Percentiles rank a stretch among this genome's conserved stretches.
Evolutionary conservation across 2,113 vertebrate genomes (phyloP).

Genomic region (Pleuronectes platessa): DNA sequence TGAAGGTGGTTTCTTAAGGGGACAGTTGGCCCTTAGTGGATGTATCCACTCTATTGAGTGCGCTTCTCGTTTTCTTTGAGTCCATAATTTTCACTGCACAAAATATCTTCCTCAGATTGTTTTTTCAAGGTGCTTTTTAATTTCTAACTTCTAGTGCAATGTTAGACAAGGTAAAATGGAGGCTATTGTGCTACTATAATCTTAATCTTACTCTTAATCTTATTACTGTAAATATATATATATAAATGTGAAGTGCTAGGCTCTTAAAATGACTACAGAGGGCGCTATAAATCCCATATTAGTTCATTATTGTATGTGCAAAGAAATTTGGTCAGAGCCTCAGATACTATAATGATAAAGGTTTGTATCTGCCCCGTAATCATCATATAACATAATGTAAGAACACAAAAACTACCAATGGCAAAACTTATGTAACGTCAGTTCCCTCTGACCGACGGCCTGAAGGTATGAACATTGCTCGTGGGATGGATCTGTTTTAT

Average conservation of each 20-base stretch:
- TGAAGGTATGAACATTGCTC: slow-evolving; percentile 14
- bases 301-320: neutral
- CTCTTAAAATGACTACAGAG: slow-evolving; percentile 32
- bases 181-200: neutral
- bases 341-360: neutral
- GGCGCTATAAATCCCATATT: slow-evolving; percentile 30
- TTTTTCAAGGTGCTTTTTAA: neutral
- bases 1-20: too few relatives aligned
- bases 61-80: too few relatives aligned
- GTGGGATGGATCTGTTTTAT: neutral
- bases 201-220: too few relatives aligned
- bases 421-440: neutral
- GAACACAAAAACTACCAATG: neutral
- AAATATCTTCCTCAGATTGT: too few relatives aligned
- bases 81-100: neutral
- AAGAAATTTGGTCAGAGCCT: too few relatives aligned
- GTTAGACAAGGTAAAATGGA: neutral
- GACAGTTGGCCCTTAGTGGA: too few relatives aligned
- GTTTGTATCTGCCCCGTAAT: neutral
- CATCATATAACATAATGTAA: neutral
- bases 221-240: neutral
- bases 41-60: too few relatives aligned
- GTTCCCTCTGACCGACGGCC: neutral
- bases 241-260: slow-evolving; percentile 4
- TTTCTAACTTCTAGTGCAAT: neutral